Evolutionary conservation across 2,888 invertebrate genomes (phyloP).

Genomic region (Drosophila gaucha): DNA sequence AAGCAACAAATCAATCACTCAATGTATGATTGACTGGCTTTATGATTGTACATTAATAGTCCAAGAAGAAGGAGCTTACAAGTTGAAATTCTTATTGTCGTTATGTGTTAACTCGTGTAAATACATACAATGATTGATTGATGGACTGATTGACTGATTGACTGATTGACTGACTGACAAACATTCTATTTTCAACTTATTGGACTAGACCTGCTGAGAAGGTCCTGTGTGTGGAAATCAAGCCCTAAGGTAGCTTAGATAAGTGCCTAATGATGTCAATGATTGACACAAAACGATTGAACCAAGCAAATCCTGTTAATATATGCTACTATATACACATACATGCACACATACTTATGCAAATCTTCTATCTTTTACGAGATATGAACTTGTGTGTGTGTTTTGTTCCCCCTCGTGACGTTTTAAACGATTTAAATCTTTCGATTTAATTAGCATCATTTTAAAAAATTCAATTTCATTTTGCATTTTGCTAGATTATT

Average conservation of each 20-base stretch:
- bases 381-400: not conserved
- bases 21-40: no score
- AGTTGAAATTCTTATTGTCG: not conserved
- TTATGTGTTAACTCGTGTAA: not conserved
- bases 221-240: not conserved
- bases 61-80: not conserved
- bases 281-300: not conserved
- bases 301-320: not conserved
- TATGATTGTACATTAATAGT: not conserved
- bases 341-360: not conserved
- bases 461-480: conserved; percentile 73
- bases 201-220: not conserved
- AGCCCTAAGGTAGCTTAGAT: not conserved
- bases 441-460: conserved; percentile 74
- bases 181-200: not conserved
- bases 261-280: no score
- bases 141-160: not conserved
- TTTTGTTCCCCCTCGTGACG: conserved; percentile 13
- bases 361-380: not conserved
- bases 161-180: not conserved
- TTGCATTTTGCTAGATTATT: conserved; percentile 63
- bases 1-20: no score
- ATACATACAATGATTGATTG: not conserved
- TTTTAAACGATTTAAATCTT: conserved; percentile 69
- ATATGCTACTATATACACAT: not conserved